Base-by-base conservation (phyloP, 2,888 invertebrate species). In the Steinernema scapterisci region DNA sequence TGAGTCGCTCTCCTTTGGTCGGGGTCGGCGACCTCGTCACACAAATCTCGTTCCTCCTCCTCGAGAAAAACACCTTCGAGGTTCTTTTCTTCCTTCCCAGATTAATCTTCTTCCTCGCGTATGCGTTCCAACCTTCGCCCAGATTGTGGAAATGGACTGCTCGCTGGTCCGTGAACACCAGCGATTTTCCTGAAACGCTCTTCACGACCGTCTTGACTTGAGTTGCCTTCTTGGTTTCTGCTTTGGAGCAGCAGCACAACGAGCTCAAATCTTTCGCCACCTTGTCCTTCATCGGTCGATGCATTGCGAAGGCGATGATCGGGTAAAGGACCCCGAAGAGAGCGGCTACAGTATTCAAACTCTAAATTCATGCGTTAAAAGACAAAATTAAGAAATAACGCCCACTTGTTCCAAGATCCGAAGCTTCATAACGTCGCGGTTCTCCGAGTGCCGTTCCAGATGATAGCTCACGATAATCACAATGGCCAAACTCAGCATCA, bases 181-280 rank as follows among this genome's bases (percentile, higher is more conserved):
- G 63, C 63, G 63, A 63, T 6, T 63, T 27, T 6, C 63, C 63
- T 7, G 63, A 63, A 31, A 63, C 63, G 63, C 63, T 63, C 63
- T 63, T 63, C 27, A 63, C 25, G 31, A 27, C 63, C 16, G 31
- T 19, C 25, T 6, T 25, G 16, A 13, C 31, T 13, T 25, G 3
- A 16, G 9, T 25, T 1, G 63, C 6, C 27, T 27, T 25, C 31
- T 16, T 27, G 5, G 38, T 6, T 9, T 38, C 38, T n/a, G 7
- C 27, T 27, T 13, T 5, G 3, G 23, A 3, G 31, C 23, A 16
- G 31, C 63, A 63, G 21, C 16, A 31, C 1, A 63, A 13, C 31
- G 16, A 27, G 3, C 16, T 16, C 31, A 31, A 27, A n/a, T 63
- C 63, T 31, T 63, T 63, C 38, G 27, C 31, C 5, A 63, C 63